A percentile compares a stretch with the other conserved stretches of the same genome.
These are phyloP conservation scores for Syngnathoides biaculeatus DNA, from an alignment of 2,113 vertebrate genomes.

Conservation along the genomic window DNA sequence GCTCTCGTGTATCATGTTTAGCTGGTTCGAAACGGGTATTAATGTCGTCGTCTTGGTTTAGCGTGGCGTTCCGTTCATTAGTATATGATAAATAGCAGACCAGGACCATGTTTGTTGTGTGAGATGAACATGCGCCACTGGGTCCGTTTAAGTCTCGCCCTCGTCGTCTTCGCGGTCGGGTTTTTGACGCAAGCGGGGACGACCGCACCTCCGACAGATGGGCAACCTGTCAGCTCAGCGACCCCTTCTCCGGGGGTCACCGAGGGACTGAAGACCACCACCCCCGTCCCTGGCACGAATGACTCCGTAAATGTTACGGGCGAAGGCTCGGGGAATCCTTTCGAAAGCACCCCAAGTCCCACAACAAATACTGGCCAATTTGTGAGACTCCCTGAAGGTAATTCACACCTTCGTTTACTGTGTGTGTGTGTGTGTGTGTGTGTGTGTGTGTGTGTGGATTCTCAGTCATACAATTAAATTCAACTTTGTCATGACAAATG, in stretches of 20 bases:
- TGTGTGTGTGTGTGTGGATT: not conserved
- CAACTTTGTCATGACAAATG: not conserved
- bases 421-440: too few relatives aligned
- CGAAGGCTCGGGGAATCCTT: constrained; percentile 1
- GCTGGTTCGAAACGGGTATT: not conserved
- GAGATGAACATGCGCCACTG: constrained; percentile 37
- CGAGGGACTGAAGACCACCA: not conserved
- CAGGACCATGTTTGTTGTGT: not conserved
- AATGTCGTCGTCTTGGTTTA: not conserved
- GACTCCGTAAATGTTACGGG: constrained; percentile 2
- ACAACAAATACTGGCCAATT: constrained; percentile 10
- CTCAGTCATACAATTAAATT: not conserved
- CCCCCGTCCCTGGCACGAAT: not conserved
- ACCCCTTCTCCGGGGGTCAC: constrained; percentile 29
- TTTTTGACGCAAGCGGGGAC: constrained; percentile 12
- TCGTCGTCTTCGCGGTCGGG: constrained; percentile 20
- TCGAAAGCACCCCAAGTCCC: constrained; percentile 9
- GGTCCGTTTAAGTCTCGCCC: constrained; percentile 1
- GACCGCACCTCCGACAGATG: not conserved
- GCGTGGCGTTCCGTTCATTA: too few relatives aligned
- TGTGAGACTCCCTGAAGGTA: constrained; percentile 22
- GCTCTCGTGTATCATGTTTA: constrained; percentile 1
- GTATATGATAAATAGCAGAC: too few relatives aligned
- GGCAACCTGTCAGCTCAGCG: not conserved
- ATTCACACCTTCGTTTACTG: not conserved